Evolutionary conservation across 2,888 invertebrate genomes (phyloP).

Genomic region (Polylopha cassiicola): DNA sequence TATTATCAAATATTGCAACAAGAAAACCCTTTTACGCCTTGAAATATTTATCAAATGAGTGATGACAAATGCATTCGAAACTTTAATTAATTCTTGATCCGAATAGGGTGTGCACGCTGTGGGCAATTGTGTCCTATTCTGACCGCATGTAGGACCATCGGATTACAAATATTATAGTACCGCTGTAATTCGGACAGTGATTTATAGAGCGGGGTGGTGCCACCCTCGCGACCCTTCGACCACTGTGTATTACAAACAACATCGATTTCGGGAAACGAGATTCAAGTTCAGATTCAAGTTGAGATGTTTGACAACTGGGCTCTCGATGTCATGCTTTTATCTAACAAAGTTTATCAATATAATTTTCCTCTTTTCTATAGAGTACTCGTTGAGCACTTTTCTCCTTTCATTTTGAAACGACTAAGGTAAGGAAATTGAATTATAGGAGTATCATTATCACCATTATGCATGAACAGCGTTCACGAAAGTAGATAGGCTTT

Average conservation of each 20-base stretch:
- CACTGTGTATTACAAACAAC: slow-evolving; percentile 61
- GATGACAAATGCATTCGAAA: slow-evolving; percentile 46
- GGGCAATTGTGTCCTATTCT: slow-evolving; percentile 30
- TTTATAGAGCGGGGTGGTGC: slow-evolving; percentile 72
- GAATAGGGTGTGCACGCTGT: slow-evolving; percentile 53
- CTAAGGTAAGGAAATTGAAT: no score
- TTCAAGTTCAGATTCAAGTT: slow-evolving; percentile 44
- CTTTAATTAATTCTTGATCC: slow-evolving; percentile 55
- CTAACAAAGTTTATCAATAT: slow-evolving; percentile 2
- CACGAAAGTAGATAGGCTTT: no score
- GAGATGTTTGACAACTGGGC: slow-evolving; percentile 38
- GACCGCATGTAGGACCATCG: slow-evolving; percentile 51
- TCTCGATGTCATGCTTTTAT: slow-evolving; percentile 26
- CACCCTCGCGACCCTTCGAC: slow-evolving; percentile 58
- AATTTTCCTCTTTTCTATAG: no score
- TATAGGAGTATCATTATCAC: no score
- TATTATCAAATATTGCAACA: slow-evolving; percentile 6
- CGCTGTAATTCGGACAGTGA: slow-evolving; percentile 75
- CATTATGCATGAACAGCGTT: no score
- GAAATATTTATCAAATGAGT: slow-evolving; percentile 36
- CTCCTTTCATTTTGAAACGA: no score
- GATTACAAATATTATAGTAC: slow-evolving; percentile 71
- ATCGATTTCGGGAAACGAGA: slow-evolving; percentile 70
- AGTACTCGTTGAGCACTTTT: no score
- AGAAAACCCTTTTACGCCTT: slow-evolving; percentile 23